Evolutionary conservation across 2,113 vertebrate genomes (phyloP), one percentile per base, ranked within the genome.

Genomic region (Anoura caudifer): DNA sequence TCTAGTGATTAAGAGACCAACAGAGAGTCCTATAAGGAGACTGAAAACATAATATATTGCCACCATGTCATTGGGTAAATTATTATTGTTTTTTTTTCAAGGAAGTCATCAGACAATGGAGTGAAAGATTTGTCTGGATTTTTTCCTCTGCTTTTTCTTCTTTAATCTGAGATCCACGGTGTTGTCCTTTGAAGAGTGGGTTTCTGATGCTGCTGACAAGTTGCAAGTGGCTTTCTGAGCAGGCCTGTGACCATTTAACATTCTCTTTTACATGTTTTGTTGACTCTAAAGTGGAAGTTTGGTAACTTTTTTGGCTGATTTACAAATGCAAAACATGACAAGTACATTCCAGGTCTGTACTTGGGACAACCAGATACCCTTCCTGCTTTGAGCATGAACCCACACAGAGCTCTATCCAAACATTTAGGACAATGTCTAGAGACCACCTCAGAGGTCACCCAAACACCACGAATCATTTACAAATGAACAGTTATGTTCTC

Each of bases 171-270:
- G 63, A 76, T 95, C 76, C 59, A 56, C 56, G 13, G 65, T 28
- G 76, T 87, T 91, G 81, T 45, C 92, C 90, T 98, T 96, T 98
- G 97, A 98, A 97, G 94, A 84, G 26, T 67, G 94, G 82, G 41
- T 63, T 96, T 97, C 65, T 6, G 4, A 95, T 95, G 63, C 95
- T 80, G 45, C 61, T 91, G 95, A 95, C 85, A 89, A 97, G 91
- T 88, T 95, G 94, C 97, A 98, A 97, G 97, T 98, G 97, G 83
- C 76, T 97, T 96, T 86, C 36, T 26, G 84, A 67, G 92, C 73
- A 33, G 87, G 80, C 82, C 4, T 17, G 56, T 96, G 92, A 83
- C 73, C 91, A 69, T 97, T 83, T 81, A 92, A 97, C 96, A 97
- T 95, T 97, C 79, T 92, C 89, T 90, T 52, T 95, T 97, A 94